Evolutionary conservation across 2,113 vertebrate species (phyloP).

Genomic region (Corythornis cristatus): DNA sequence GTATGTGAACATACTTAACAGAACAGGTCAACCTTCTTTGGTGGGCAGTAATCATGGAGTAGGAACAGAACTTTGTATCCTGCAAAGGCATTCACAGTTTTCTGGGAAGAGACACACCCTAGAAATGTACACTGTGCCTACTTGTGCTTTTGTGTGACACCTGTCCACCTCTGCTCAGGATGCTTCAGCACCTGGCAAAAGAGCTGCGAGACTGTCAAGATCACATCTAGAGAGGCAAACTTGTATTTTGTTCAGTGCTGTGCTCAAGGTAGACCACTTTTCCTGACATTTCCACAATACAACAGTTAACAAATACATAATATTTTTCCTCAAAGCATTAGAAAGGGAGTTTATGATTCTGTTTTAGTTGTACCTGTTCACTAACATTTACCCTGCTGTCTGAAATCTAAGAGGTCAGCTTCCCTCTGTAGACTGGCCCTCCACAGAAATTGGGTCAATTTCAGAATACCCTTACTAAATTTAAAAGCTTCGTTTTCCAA

Average conservation of each 20-base stretch:
- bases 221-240: neutral
- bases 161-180: neutral
- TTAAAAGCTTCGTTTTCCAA: constrained; percentile 6
- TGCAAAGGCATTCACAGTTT: neutral
- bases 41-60: neutral
- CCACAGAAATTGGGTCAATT: neutral
- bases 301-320: neutral
- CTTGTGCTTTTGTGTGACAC: neutral
- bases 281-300: neutral
- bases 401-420: neutral
- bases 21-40: neutral
- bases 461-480: constrained; percentile 2
- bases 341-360: neutral
- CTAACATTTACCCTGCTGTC: neutral
- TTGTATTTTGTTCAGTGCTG: neutral
- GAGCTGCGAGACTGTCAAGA: neutral
- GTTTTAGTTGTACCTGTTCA: neutral
- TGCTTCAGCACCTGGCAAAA: neutral
- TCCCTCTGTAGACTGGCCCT: neutral
- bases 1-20: neutral
- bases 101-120: neutral
- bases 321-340: neutral
- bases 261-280: neutral
- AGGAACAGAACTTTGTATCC: neutral
- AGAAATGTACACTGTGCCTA: neutral